Percentiles rank a stretch among this genome's conserved stretches.
Conservation (phyloP, 2,797 vertebrate species). For the Apogon hyalosoma region DNA sequence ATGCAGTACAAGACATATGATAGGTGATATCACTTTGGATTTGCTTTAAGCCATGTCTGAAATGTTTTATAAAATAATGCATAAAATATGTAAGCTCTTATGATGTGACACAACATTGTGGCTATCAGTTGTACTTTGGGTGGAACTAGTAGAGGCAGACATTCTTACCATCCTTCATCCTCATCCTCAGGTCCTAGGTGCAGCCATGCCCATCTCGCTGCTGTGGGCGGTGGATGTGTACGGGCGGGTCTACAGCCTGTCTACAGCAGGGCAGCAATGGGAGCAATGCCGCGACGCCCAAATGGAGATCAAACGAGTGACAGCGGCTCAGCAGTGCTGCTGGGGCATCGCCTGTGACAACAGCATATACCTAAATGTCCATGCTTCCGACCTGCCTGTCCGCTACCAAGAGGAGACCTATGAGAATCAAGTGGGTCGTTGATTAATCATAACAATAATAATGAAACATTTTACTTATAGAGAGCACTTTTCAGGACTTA, state of each 20-base stretch:
- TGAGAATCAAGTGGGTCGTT: conserved; percentile 92
- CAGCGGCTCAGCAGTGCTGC: conserved; percentile 91
- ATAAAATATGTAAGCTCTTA: too few relatives aligned
- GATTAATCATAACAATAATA: too few relatives aligned
- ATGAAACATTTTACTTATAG: too few relatives aligned
- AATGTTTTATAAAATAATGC: too few relatives aligned
- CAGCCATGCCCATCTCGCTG: conserved; percentile 88
- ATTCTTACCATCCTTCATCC: background rate
- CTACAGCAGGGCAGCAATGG: conserved; percentile 92
- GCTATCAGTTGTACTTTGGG: background rate
- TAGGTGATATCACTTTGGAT: too few relatives aligned
- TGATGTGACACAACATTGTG: too few relatives aligned
- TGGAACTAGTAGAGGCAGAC: background rate
- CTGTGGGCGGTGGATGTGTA: conserved; percentile 96
- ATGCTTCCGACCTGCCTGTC: conserved; percentile 90
- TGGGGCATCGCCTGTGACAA: conserved; percentile 97
- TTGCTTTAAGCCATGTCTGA: too few relatives aligned
- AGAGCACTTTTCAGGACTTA: too few relatives aligned
- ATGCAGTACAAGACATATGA: too few relatives aligned
- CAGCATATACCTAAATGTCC: conserved; percentile 90
- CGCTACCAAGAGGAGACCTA: conserved; percentile 94
- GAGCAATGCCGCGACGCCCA: conserved; percentile 89
- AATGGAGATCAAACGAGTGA: conserved; percentile 93
- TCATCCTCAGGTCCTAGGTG: conserved; percentile 25
- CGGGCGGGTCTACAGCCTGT: conserved; percentile 91